Percentiles rank a stretch among this genome's conserved stretches.
Evolutionary conservation across 2,113 vertebrate species (phyloP).

Genomic region (Indicator indicator): DNA sequence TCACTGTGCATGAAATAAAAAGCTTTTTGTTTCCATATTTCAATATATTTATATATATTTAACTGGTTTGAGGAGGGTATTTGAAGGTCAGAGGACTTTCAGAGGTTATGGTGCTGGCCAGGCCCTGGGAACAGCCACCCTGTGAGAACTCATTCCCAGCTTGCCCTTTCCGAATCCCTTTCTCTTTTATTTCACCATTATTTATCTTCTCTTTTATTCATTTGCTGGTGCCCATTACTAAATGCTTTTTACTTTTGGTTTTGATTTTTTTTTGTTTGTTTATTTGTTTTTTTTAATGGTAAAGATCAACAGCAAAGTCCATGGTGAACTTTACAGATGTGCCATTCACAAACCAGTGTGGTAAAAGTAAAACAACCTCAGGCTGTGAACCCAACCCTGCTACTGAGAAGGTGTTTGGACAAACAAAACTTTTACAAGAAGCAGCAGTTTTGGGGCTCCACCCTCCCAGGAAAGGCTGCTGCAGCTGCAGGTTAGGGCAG

Average conservation of each 20-base stretch:
- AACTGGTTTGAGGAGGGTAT: constrained; percentile 4
- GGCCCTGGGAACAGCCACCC: neutral
- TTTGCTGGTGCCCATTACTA: neutral
- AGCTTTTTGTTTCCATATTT: constrained; percentile 66
- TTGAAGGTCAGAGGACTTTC: constrained; percentile 47
- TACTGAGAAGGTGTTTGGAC: fast-evolving
- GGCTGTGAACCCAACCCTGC: neutral
- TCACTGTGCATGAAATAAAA: neutral
- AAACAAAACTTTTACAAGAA: neutral
- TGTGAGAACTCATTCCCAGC: neutral
- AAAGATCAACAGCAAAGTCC: neutral
- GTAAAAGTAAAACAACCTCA: fast-evolving
- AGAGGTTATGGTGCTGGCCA: neutral
- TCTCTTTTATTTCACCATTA: neutral
- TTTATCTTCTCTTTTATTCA: neutral
- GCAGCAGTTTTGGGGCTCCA: neutral
- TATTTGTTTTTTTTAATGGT: no score
- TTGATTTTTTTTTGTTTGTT: neutral
- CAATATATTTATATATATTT: constrained; percentile 48
- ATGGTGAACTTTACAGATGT: fast-evolving
- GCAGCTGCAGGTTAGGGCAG: neutral
- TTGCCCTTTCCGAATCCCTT: neutral
- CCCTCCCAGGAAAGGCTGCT: neutral
- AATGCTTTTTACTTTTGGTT: neutral
- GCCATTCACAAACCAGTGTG: neutral